Conservation (phyloP, 2,888 invertebrate genomes). For the Cryptus viduatorius region DNA sequence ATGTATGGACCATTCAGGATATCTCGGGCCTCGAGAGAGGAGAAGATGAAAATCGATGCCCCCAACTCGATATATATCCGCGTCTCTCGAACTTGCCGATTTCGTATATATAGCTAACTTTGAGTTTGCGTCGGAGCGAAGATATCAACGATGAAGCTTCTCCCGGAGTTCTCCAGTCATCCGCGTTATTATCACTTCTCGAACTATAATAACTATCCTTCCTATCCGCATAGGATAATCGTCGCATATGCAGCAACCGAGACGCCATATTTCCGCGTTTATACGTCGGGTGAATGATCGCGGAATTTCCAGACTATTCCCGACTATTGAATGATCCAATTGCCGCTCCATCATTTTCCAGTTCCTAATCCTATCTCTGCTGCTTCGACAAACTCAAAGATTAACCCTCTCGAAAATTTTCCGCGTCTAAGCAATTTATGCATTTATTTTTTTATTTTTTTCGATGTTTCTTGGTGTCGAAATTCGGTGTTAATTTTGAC, state of each 20-base stretch:
- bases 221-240: constrained; percentile 49
- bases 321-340: constrained; percentile 56
- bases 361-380: constrained; percentile 59
- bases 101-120: neutral
- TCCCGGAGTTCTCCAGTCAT: constrained; percentile 17
- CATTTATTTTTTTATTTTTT: too few relatives aligned
- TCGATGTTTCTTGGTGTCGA: too few relatives aligned
- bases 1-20: neutral
- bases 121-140: constrained; percentile 48
- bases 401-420: too few relatives aligned
- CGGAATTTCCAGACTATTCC: neutral
- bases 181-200: constrained; percentile 56
- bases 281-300: neutral
- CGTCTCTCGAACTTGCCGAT: too few relatives aligned
- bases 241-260: constrained; percentile 22
- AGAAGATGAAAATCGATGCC: constrained; percentile 59
- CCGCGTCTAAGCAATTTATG: too few relatives aligned
- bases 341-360: constrained; percentile 57
- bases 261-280: constrained; percentile 61
- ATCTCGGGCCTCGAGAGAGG: neutral
- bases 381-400: neutral
- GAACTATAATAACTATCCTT: constrained; percentile 62
- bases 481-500: too few relatives aligned
- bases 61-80: constrained; percentile 54
- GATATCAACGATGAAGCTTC: constrained; percentile 32